Evolutionary conservation across 2,888 invertebrate genomes (phyloP).

Genomic region (Cephus sareptanus): DNA sequence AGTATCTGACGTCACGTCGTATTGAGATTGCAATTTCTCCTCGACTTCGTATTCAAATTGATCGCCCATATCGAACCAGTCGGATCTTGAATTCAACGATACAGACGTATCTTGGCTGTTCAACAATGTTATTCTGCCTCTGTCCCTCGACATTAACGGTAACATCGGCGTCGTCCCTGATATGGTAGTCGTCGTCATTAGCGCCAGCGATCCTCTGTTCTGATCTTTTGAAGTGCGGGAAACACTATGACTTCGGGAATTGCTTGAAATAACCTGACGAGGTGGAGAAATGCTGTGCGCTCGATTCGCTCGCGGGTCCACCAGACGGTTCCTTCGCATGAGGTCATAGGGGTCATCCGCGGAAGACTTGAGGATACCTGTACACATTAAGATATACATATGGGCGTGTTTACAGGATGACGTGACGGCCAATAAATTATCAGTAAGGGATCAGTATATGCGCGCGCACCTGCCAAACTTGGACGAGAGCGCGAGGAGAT

Average conservation of each 20-base stretch:
- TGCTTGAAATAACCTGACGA: slow-evolving; percentile 49
- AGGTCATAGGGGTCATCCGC: slow-evolving; percentile 80
- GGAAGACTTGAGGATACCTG: slow-evolving; percentile 57
- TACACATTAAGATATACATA: not conserved
- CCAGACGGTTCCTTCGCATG: slow-evolving; percentile 81
- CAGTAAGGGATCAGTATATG: not conserved
- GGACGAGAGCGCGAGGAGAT: slow-evolving; percentile 54
- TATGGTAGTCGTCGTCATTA: slow-evolving; percentile 17
- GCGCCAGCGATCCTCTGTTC: slow-evolving; percentile 20
- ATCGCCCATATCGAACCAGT: slow-evolving; percentile 56
- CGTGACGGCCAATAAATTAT: not conserved
- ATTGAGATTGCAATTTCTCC: slow-evolving; percentile 6
- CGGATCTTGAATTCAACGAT: slow-evolving; percentile 40
- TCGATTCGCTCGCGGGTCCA: slow-evolving; percentile 70
- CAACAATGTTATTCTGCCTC: not conserved
- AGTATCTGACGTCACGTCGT: not conserved
- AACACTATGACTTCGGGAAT: slow-evolving; percentile 67
- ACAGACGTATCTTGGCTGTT: not conserved
- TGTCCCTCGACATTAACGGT: not conserved
- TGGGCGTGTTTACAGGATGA: not conserved
- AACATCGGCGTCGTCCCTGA: slow-evolving; percentile 23
- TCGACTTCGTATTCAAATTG: slow-evolving; percentile 17
- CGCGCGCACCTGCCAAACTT: slow-evolving; percentile 55
- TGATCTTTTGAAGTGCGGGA: slow-evolving; percentile 43
- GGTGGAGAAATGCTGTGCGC: slow-evolving; percentile 64